Evolutionary conservation across 2,113 vertebrate species (phyloP).

Genomic region (Coturnix japonica): DNA sequence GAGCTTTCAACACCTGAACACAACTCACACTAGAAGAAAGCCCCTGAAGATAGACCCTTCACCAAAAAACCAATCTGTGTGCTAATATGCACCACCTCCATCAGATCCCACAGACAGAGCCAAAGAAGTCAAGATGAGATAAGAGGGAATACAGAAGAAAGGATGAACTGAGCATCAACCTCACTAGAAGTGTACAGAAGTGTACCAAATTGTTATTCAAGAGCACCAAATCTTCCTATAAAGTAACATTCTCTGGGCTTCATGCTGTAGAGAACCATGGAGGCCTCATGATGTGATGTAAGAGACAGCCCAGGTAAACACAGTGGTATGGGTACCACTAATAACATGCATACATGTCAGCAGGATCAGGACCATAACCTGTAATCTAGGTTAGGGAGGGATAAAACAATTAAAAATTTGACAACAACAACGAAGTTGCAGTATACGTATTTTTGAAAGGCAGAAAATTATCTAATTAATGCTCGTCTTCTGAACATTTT

Average conservation of each 20-base stretch:
- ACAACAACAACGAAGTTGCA: background rate
- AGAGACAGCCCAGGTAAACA: background rate
- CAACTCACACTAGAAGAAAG: background rate
- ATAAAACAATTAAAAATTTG: background rate
- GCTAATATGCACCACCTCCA: background rate
- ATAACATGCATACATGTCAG: background rate
- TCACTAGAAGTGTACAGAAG: background rate
- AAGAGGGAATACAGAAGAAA: background rate
- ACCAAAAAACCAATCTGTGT: background rate
- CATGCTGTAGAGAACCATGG: background rate
- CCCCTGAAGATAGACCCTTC: background rate
- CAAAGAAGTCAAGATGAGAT: background rate
- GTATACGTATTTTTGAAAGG: background rate
- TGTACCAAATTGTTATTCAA: background rate
- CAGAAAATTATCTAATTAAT: background rate
- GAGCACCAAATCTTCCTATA: background rate
- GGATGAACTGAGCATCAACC: background rate
- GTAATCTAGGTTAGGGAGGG: background rate
- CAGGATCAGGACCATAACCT: background rate
- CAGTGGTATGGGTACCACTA: fast-evolving
- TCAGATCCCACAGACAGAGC: fast-evolving
- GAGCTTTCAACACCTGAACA: background rate
- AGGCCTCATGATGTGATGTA: fast-evolving
- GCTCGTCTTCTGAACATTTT: background rate
- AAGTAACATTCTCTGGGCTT: background rate